Base-by-base conservation (phyloP, 2,113 vertebrate genomes). In the Syngnathoides biaculeatus region DNA sequence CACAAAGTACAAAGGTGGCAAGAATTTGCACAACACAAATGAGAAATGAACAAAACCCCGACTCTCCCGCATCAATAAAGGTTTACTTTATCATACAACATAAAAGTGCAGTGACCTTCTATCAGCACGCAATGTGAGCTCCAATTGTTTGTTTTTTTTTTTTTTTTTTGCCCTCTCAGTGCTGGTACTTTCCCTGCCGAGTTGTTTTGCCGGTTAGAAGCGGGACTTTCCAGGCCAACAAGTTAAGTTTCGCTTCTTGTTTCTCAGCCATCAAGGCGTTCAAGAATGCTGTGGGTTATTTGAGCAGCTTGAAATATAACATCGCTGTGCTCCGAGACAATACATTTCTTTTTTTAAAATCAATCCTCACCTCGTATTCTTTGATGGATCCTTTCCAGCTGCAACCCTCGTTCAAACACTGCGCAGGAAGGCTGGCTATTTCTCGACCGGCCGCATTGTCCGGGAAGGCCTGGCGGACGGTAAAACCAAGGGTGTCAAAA, bases 381-480 rank as follows among this genome's bases (percentile, higher is more conserved):
- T 94, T 97, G 27, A 98, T 91, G 1, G 93, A 94, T 14, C 96
- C 96, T 60, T 91, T 95, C 96, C 96, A 98, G 3, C 56, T 73
- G 73, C 96, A 98, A 59, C 91, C 93, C 0, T 90, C 83, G 15
- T 92, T 94, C 52, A 92, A 81, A 79, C 96, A 98, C 65, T 91
- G 69, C 1, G 95, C 95, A 0, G 95, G 95, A 27, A 98, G 87
- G 48, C 94, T 94, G 35, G 96, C 95, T 65, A 98, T 94, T 77
- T 98, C 96, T 64, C 96, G 87, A 0, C 96, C 94, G 0, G 96
- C 96, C 0, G 96, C 96, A 0, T 98, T 98, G 86, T 98, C 96
- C 9, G 95, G 94, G 74, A 98, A 98, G 5, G 94, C 95, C 96
- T 74, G 8, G 26, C 1, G 1, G 7, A 64, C 3, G 43, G 39